These are phyloP conservation scores for Syrrhaptes paradoxus DNA, from an alignment of 2,113 vertebrate species.

Conservation along the genomic window DNA sequence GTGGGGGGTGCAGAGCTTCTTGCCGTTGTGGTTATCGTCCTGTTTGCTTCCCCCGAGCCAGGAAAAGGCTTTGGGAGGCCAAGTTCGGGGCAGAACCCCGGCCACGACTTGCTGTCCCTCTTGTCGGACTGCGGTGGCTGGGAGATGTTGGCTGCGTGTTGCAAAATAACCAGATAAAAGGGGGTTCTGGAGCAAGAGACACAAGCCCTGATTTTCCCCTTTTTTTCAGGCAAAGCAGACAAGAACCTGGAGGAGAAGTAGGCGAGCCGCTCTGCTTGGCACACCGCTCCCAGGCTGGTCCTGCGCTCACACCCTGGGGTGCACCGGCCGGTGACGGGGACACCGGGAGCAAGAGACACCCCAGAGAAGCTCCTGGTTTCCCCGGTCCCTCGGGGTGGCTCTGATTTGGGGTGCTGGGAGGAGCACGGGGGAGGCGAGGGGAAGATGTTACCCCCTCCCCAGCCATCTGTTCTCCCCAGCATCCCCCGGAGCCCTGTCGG, in stretches of 20 bases:
- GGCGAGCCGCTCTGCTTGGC: conserved; percentile 30
- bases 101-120: background rate
- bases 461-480: background rate
- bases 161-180: background rate
- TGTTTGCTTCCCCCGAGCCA: background rate
- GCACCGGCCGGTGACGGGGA: background rate
- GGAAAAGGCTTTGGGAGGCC: background rate
- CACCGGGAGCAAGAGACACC: background rate
- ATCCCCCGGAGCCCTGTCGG: background rate
- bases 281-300: background rate
- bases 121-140: rapidly evolving
- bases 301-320: background rate
- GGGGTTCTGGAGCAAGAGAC: background rate
- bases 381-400: background rate
- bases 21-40: rapidly evolving
- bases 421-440: background rate
- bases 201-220: background rate
- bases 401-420: rapidly evolving
- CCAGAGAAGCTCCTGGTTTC: background rate
- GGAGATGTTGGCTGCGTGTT: background rate
- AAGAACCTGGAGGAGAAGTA: conserved; percentile 67
- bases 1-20: background rate
- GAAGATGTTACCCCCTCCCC: background rate
- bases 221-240: conserved; percentile 72
- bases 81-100: rapidly evolving